Evolutionary conservation across 2,113 vertebrate genomes (phyloP).

Genomic region (human): DNA sequence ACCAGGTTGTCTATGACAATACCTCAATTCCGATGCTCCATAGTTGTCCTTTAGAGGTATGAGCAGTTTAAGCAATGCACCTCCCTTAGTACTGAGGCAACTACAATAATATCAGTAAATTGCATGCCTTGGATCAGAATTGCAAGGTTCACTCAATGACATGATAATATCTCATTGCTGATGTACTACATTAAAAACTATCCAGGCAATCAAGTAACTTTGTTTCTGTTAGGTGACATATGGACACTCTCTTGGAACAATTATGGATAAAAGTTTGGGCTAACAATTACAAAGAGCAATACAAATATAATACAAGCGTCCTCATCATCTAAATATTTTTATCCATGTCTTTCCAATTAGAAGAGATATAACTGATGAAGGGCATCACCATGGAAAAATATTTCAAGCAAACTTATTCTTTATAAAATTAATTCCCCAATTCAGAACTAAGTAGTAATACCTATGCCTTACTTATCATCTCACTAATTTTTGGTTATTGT

Average conservation of each 20-base stretch:
- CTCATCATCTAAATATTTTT: background rate
- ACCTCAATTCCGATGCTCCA: background rate
- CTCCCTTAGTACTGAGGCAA: background rate
- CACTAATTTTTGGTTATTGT: background rate
- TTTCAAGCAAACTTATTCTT: background rate
- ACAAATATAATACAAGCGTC: background rate
- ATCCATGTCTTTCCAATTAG: background rate
- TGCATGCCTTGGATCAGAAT: background rate
- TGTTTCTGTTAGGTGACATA: background rate
- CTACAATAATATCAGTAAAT: background rate
- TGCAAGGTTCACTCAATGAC: background rate
- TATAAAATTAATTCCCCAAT: background rate
- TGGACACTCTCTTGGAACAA: background rate
- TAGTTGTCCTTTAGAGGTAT: background rate
- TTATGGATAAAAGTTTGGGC: background rate
- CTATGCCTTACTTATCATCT: background rate
- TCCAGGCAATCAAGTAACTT: background rate
- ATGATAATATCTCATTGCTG: background rate
- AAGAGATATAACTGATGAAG: background rate
- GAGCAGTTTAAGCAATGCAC: background rate
- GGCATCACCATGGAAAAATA: background rate
- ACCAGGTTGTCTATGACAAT: background rate
- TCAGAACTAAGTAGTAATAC: background rate
- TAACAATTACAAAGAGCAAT: background rate
- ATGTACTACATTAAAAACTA: background rate